These are phyloP conservation scores for Empidonax alnorum DNA, from an alignment of 2,113 vertebrate species.

Conservation along the genomic window DNA sequence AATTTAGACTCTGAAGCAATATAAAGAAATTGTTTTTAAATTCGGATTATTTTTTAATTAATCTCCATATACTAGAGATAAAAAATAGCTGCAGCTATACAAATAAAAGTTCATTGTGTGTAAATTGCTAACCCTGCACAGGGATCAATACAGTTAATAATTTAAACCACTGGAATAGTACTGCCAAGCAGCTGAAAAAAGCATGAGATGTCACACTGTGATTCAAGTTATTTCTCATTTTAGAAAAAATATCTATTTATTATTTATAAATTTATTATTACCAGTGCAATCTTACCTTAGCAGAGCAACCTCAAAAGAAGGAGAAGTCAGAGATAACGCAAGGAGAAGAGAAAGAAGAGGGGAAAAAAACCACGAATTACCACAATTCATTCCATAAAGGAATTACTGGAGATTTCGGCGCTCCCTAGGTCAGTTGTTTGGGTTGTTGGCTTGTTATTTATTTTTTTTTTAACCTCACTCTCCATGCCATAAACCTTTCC, in stretches of 20 bases:
- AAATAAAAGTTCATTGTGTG: not conserved
- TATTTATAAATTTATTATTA: not conserved
- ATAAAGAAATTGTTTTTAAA: not conserved
- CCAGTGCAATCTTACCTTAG: not conserved
- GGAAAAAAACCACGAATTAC: not conserved
- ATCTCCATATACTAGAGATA: not conserved
- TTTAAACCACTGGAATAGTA: not conserved
- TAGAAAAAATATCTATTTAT: not conserved
- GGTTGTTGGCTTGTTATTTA: too few relatives aligned
- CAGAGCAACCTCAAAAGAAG: not conserved
- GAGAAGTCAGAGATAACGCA: not conserved
- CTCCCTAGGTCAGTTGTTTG: not conserved
- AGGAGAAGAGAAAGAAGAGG: not conserved
- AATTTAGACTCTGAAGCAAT: not conserved
- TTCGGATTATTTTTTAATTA: not conserved
- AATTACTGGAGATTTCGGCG: not conserved
- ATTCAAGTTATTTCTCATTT: not conserved
- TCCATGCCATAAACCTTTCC: not conserved
- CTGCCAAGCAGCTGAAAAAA: not conserved
- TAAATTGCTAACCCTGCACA: not conserved
- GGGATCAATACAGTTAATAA: not conserved
- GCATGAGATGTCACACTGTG: not conserved
- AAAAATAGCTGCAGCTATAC: not conserved
- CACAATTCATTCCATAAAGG: fast-evolving
- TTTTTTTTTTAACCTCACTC: too few relatives aligned